Evolutionary conservation across 2,797 vertebrate species (phyloP).

Genomic region (Phaenicophaeus curvirostris): DNA sequence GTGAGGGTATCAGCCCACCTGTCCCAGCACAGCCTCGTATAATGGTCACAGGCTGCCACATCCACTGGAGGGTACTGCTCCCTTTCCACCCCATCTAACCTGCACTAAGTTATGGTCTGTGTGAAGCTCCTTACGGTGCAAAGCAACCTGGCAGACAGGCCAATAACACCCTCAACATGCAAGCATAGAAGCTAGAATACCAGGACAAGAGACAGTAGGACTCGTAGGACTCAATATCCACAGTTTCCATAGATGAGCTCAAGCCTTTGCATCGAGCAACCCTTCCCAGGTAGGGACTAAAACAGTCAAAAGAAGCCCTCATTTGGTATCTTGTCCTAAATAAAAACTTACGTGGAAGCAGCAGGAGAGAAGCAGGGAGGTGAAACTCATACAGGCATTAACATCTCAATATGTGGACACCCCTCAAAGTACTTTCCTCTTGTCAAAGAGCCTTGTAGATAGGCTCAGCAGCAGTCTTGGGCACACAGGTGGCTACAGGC

Average conservation of each 20-base stretch:
- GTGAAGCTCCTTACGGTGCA: background rate
- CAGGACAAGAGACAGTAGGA: background rate
- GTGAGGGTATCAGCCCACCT: background rate
- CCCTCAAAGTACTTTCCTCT: background rate
- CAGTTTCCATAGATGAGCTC: background rate
- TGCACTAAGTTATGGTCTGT: background rate
- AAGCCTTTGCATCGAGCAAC: background rate
- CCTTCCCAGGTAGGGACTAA: background rate
- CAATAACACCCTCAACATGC: background rate
- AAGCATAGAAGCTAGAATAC: background rate
- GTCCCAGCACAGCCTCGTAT: accelerated
- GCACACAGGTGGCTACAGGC: background rate
- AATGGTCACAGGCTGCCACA: background rate
- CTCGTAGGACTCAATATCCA: background rate
- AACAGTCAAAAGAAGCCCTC: background rate
- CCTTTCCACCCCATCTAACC: background rate
- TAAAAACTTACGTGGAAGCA: background rate
- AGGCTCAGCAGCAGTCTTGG: background rate
- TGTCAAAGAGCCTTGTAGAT: background rate
- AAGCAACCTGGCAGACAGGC: background rate
- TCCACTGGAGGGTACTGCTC: background rate
- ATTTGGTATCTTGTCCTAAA: background rate
- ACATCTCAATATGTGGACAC: background rate
- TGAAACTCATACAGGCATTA: background rate
- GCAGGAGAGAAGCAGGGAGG: background rate